A percentile compares a stretch with the other conserved stretches of the same genome.
Conservation (phyloP, 2,113 vertebrate species). For the Neolamprologus sp. region DNA sequence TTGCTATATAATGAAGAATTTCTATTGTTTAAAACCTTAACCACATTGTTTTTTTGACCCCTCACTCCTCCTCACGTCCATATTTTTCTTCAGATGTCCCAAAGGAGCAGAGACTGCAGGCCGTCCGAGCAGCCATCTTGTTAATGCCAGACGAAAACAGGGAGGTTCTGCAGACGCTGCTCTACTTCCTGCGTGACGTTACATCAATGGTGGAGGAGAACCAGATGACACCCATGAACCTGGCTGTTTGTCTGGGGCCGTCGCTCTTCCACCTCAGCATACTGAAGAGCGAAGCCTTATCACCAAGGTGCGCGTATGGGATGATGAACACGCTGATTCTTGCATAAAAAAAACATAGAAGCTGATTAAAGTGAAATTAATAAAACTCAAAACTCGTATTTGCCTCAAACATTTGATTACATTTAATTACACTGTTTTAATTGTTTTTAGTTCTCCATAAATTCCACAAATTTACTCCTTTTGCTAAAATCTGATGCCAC, state of each 20-base stretch:
- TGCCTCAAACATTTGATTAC: background rate
- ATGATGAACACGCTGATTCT: background rate
- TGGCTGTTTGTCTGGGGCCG: conserved; percentile 93
- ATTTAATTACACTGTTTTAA: background rate
- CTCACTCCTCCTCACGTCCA: background rate
- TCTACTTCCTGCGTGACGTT: conserved; percentile 88
- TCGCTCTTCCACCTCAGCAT: conserved; percentile 96
- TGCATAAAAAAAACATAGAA: background rate
- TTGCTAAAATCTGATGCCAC: background rate
- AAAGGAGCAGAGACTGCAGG: conserved; percentile 87
- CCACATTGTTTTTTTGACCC: background rate
- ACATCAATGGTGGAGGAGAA: conserved; percentile 86
- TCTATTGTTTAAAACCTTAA: background rate
- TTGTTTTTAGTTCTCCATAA: background rate
- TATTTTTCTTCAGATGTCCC: conserved; percentile 78
- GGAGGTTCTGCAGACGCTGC: conserved; percentile 86
- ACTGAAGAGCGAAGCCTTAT: conserved; percentile 84
- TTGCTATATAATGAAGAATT: background rate
- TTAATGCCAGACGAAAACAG: conserved; percentile 92
- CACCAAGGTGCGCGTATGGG: conserved; percentile 74
- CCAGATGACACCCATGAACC: conserved; percentile 96
- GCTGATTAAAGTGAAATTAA: background rate
- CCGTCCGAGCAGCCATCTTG: conserved; percentile 85
- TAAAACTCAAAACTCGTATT: background rate
- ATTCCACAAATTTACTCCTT: background rate